Base-by-base conservation (phyloP, 2,888 invertebrate species). In the Dicranocentrus wangi region DNA sequence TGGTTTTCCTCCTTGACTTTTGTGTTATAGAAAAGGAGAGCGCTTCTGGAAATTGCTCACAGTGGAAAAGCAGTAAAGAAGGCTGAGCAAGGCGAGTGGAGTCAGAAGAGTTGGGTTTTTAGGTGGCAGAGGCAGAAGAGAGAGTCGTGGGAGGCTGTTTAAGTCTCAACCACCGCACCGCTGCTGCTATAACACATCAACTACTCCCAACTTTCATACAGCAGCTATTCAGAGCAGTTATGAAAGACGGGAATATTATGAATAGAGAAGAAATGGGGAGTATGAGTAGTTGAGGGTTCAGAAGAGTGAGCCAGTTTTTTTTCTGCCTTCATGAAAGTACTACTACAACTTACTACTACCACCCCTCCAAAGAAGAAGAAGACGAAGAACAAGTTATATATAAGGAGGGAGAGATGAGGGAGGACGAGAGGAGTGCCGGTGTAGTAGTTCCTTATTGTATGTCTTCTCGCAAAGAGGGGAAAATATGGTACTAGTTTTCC, bases 281-380 rank as follows among this genome's bases (percentile, higher is more conserved):
- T 43, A 63, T 21, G 65, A 65, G 51, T 68, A 68, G 69, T 32
- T 27, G 51, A 47, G 39, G 53, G 32, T 17, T 17, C 10, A 51
- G 51, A 51, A 28, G 23, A 47, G 63, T 51, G 72, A 72, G 63
- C 72, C 72, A 72, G 72, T 75, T 75, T 66, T 60, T 60, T 51
- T 13, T 13, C 51, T 47, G 17, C n/a, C n/a, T n/a, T n/a, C n/a
- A n/a, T n/a, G n/a, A n/a, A n/a, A n/a, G n/a, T n/a, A n/a, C n/a
- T n/a, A n/a, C n/a, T n/a, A n/a, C n/a, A n/a, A n/a, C n/a, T n/a
- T n/a, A n/a, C n/a, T n/a, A n/a, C n/a, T n/a, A n/a, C n/a, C n/a
- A n/a, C n/a, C n/a, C n/a, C n/a, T n/a, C n/a, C n/a, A n/a, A n/a
- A n/a, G n/a, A n/a, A n/a, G n/a, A n/a, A n/a, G n/a, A n/a, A n/a